Base-by-base conservation (phyloP, 2,113 vertebrate genomes). In the Mungos mungo region DNA sequence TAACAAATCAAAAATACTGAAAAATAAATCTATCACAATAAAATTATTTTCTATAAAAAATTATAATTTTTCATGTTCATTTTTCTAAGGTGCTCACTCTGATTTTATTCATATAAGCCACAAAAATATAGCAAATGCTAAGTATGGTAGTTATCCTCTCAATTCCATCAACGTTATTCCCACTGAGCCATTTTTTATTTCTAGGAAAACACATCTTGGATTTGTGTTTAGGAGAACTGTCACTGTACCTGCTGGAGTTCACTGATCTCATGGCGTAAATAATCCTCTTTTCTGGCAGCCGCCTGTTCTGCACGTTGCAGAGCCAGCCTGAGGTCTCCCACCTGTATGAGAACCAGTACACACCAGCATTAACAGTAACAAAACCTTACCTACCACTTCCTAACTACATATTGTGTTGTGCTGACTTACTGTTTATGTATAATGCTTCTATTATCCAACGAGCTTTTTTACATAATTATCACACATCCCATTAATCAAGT, bases 251-350 rank as follows among this genome's bases (percentile, higher is more conserved):
- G 99, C 71, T 99, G 99, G 38, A 99, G 98, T 96, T 99, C 99
- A 97, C 98, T 95, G 31, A 99, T 99, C 98, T 99, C 99, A 88
- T 99, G 99, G 31, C 99, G 99, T 60, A 99, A 98, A 98, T 99
- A 99, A 98, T 99, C 99, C 97, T 99, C 99, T 97, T 99, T 99
- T 74, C 99, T 99, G 74, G 99, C 99, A 98, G 99, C 99, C 93
- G 99, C 99, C 90, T 99, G 99, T 88, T 99, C 99, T 41, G 99
- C 99, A 83, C 99, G 99, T 93, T 99, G 99, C 95, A 99, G 97
- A 0, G 99, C 99, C 97, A 99, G 12, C 96, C 99, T 99, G 96
- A 99, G 98, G 98, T 99, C 99, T 77, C 99, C 98, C 94, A 99
- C 99, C 99, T 99, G 76, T 71, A 94, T 0, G 77, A 95, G 18